Conservation (phyloP, 2,113 vertebrate genomes). For the Sapajus apella region DNA sequence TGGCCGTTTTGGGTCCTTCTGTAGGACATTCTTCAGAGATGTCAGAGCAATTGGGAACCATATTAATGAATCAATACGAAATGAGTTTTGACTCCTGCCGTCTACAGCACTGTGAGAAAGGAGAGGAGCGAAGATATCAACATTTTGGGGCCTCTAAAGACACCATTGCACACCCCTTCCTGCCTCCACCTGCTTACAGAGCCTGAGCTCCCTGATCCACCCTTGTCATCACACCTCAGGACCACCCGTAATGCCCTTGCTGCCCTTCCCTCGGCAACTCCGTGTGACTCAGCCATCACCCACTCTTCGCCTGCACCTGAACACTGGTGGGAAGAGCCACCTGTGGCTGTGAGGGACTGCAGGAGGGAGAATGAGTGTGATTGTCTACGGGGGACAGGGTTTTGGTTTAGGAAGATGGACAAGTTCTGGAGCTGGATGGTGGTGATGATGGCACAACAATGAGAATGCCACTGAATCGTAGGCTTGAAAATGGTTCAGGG, state of each 20-base stretch:
- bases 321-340: background rate
- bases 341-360: background rate
- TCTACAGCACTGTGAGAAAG: background rate
- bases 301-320: rapidly evolving
- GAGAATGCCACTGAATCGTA: background rate
- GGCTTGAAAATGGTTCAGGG: background rate
- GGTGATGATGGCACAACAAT: rapidly evolving
- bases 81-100: background rate
- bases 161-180: background rate
- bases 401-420: background rate
- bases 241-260: background rate
- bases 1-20: background rate
- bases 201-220: rapidly evolving
- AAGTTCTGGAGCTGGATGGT: background rate
- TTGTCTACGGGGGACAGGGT: background rate
- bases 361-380: too few species aligned
- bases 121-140: background rate
- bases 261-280: background rate
- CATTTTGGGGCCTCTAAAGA: background rate
- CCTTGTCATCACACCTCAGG: too few species aligned
- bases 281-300: background rate
- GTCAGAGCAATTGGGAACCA: background rate
- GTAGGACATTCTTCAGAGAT: background rate
- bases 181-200: background rate
- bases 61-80: background rate